Evolutionary conservation across 1,140 invertebrate species (phyloP).

Genomic region (Drosophila ohnishii): DNA sequence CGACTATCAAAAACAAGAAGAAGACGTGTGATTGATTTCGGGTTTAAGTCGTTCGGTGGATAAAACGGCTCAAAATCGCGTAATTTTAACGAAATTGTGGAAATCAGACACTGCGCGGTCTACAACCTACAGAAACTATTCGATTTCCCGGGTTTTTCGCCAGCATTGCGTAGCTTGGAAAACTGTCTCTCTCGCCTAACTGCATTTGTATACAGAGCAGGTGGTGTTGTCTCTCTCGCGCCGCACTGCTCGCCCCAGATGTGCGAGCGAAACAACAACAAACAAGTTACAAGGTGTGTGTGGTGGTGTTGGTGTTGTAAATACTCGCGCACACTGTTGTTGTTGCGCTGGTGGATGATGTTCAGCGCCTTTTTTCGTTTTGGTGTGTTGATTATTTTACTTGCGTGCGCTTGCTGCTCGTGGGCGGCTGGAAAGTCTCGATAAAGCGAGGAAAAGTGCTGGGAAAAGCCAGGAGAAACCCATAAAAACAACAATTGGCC

Average conservation of each 20-base stretch:
- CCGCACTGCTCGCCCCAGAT: slow-evolving; percentile 49
- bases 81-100: slow-evolving; percentile 12
- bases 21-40: slow-evolving; percentile 21
- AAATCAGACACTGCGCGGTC: background rate
- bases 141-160: slow-evolving; percentile 6
- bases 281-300: slow-evolving; percentile 77
- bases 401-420: slow-evolving; percentile 72
- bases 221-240: slow-evolving; percentile 70
- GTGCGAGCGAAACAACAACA: slow-evolving; percentile 79
- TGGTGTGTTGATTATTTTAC: slow-evolving; percentile 74
- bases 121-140: background rate
- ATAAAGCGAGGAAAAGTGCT: slow-evolving; percentile 20
- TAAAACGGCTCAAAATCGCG: slow-evolving; percentile 22
- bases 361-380: slow-evolving; percentile 72
- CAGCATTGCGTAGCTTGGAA: slow-evolving; percentile 42
- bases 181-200: slow-evolving; percentile 26
- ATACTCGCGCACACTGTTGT: slow-evolving; percentile 69
- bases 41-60: slow-evolving; percentile 18
- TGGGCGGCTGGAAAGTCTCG: slow-evolving; percentile 60
- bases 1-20: slow-evolving; percentile 17
- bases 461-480: slow-evolving; percentile 23
- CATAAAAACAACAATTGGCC: slow-evolving; percentile 10
- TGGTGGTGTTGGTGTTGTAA: slow-evolving; percentile 65
- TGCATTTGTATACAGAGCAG: slow-evolving; percentile 71
- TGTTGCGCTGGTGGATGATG: slow-evolving; percentile 78